Base-by-base conservation (phyloP, 2,113 vertebrate species). In the Corvus moneduloides region DNA sequence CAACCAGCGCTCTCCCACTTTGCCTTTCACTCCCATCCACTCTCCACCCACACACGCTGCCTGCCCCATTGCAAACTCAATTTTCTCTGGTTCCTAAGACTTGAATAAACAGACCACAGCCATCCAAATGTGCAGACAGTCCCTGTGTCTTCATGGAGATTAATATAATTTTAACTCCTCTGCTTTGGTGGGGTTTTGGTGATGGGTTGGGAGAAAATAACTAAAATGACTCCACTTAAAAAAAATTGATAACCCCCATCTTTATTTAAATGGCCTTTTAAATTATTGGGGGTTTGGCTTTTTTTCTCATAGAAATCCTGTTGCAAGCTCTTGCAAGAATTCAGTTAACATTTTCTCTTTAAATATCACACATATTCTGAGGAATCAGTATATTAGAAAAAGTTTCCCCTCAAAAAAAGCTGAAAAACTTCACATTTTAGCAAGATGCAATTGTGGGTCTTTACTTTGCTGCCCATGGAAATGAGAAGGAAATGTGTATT, bases 1-100 rank as follows among this genome's bases (percentile, higher is more conserved):
- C 79, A 88, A 71, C 59, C 56, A 87, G 87, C 21, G 24, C 67
- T 90, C 94, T 67, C 72, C 68, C 72, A 80, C 93, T 93, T 92
- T 21, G 77, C 83, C 66, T 76, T 88, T 76, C 87, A 27, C 79
- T 91, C 63, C 84, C 59, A 83, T 79, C 64, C 74, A 55, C 89
- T 76, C 73, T 73, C 78, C 84, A 55, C 84, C 75, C 61, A 43
- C 87, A 61, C 48, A 23, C 0, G 0, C 72, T 83, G 75, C 90
- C 76, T 86, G 84, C 68, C 84, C 72, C 76, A 44, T 26, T 64
- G 67, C 79, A 74, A 92, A 49, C 68, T 46, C 20, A 5, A 37
- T 64, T 89, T 66, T 48, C 30, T 64, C 79, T 89, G 27, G 7
- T 56, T 94, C 46, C 83, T 54, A 52, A 84, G 75, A 59, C 32